Evolutionary conservation across 92 coral and sea anemone genomes (phyloP).

Genomic region (Parazoanthus darwini): DNA sequence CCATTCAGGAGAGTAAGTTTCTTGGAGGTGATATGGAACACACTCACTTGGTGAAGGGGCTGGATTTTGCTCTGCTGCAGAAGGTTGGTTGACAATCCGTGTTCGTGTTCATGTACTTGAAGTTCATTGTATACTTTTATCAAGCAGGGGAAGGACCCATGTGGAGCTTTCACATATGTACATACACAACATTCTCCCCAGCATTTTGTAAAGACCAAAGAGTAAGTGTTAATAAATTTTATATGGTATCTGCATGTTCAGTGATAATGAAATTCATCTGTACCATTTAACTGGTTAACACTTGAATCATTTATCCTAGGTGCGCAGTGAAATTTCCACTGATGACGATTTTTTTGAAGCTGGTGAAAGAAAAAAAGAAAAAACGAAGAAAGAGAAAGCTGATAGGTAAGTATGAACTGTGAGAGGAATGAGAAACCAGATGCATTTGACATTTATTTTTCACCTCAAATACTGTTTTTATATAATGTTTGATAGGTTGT

Average conservation of each 20-base stretch:
- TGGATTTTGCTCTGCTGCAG: constrained; percentile 96
- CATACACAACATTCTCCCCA: too few relatives aligned
- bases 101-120: too few relatives aligned
- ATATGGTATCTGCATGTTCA: too few relatives aligned
- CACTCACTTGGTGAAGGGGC: constrained; percentile 98
- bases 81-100: constrained; percentile 62
- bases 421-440: too few relatives aligned
- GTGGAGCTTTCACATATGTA: too few relatives aligned
- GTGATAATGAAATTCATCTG: too few relatives aligned
- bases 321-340: constrained; percentile 60
- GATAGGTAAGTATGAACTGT: constrained; percentile 40
- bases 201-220: too few relatives aligned
- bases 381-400: constrained; percentile 42
- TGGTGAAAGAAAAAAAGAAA: constrained; percentile 47
- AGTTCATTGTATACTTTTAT: too few relatives aligned
- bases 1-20: constrained; percentile 99
- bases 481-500: background rate
- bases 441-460: background rate
- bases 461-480: background rate
- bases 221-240: too few relatives aligned
- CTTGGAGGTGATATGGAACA: constrained; percentile 99
- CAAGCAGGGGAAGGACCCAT: too few relatives aligned
- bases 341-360: constrained; percentile 48
- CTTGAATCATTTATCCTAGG: constrained; percentile 10
- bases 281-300: background rate